Evolutionary conservation across 2,113 vertebrate genomes (phyloP).

Genomic region (Vimba vimba): DNA sequence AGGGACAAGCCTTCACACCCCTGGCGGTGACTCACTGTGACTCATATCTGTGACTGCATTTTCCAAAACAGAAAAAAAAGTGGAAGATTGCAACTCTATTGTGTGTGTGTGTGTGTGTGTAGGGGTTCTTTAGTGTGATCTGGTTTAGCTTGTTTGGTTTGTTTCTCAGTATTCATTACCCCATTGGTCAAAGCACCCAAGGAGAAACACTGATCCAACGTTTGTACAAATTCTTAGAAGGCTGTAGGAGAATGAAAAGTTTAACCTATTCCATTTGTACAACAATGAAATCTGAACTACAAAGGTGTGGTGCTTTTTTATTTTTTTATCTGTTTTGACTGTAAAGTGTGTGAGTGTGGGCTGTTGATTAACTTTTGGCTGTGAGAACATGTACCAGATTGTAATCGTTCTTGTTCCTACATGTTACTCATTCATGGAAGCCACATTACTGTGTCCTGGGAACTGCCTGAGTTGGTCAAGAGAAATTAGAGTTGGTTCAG

Average conservation of each 20-base stretch:
- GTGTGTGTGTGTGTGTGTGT: background rate
- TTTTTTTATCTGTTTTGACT: background rate
- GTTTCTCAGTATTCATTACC: background rate
- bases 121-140: background rate
- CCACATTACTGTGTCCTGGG: background rate
- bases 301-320: background rate
- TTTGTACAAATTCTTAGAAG: background rate
- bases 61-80: background rate
- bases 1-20: background rate
- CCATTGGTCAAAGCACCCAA: background rate
- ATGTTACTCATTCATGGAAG: slow-evolving; percentile 26
- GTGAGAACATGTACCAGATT: background rate
- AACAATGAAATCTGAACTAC: background rate
- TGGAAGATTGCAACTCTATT: background rate
- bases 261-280: background rate
- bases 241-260: background rate
- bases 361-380: slow-evolving; percentile 20
- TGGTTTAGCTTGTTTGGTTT: slow-evolving; percentile 1
- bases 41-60: background rate
- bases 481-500: background rate
- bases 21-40: slow-evolving; percentile 30
- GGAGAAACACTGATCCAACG: background rate
- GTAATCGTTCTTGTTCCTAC: background rate
- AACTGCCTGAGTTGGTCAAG: background rate
- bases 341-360: background rate